Base-by-base conservation (phyloP, 1,140 invertebrate species). In the Bicyclus anynana region DNA sequence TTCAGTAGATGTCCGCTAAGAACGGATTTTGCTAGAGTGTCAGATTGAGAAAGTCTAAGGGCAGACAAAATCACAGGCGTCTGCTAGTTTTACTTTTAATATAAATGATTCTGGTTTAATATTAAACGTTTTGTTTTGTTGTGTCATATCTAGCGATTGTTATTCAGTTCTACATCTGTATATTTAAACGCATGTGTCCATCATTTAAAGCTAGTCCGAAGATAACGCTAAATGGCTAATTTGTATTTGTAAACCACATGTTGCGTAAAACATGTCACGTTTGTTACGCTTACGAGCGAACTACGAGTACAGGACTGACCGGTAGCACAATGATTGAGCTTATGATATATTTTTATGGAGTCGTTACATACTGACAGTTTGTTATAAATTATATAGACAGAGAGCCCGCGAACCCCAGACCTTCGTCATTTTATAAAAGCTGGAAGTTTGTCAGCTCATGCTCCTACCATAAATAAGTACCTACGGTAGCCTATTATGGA, bases 151-250 rank as follows among this genome's bases (percentile, higher is more conserved):
- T 14, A 38, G 37, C 6, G 37, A 6, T 13, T 16, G 12, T 38
- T 1, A 10, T 17, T 7, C 5, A 66, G 9, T 23, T 60, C 59
- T 74, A 63, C 58, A 54, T 75, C 67, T 59, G 48, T 53, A 68
- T 61, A 70, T 65, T 72, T 64, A 66, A 74, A 66, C 69, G 33
- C 16, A 51, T 47, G 29, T 65, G 68, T 69, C 69, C 59, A 74
- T 72, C 67, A 67, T 21, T 66, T 59, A 38, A 63, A 71, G 65
- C 73, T 35, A 60, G 69, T 71, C 67, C 33, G 55, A 63, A 77
- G 77, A 86, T 86, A 84, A 74, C 73, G 63, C 77, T 86, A 86
- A 86, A 84, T 73, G 72, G 76, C 65, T 86, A 86, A 86, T 84
- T 86, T 83, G 74, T 80, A 80, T 71, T 73, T 74, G 77, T 83